Evolutionary conservation across 1,140 invertebrate genomes (phyloP).

Genomic region (Drosophila insularis): DNA sequence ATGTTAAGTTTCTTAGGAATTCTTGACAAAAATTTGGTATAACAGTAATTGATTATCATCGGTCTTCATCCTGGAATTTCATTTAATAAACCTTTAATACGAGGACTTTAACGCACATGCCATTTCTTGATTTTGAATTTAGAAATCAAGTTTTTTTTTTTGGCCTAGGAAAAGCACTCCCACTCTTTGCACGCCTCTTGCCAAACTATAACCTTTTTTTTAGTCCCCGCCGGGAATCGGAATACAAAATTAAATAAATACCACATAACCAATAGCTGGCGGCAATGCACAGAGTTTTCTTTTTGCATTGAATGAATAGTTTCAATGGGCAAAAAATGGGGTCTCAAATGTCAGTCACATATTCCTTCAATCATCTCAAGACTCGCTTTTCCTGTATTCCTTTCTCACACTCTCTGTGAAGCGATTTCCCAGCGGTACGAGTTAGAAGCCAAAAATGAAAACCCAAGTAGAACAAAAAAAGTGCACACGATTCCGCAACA

Average conservation of each 20-base stretch:
- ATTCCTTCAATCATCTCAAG: conserved; percentile 47
- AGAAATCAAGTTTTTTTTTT: too few species aligned
- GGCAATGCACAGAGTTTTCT: conserved; percentile 27
- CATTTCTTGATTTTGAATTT: too few species aligned
- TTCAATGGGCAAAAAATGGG: conserved; percentile 45
- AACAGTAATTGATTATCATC: too few species aligned
- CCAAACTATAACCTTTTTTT: not conserved
- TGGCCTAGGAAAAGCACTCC: not conserved
- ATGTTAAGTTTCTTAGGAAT: too few species aligned
- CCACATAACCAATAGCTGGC: conserved; percentile 34
- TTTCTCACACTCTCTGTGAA: conserved; percentile 18
- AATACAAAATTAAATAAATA: conserved; percentile 53
- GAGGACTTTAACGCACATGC: too few species aligned
- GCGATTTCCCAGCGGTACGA: conserved; percentile 58
- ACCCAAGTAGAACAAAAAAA: conserved; percentile 22
- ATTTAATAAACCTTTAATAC: too few species aligned
- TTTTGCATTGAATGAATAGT: conserved; percentile 74
- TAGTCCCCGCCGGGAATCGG: conserved; percentile 1
- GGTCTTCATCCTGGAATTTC: too few species aligned
- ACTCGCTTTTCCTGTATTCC: not conserved
- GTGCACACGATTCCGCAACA: conserved; percentile 34
- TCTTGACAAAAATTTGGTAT: too few species aligned
- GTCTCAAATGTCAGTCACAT: conserved; percentile 69
- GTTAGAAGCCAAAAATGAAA: conserved; percentile 21
- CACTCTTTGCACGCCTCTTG: not conserved